Evolutionary conservation across 2,888 invertebrate species (phyloP).

Genomic region (Trichopria drosophilae): DNA sequence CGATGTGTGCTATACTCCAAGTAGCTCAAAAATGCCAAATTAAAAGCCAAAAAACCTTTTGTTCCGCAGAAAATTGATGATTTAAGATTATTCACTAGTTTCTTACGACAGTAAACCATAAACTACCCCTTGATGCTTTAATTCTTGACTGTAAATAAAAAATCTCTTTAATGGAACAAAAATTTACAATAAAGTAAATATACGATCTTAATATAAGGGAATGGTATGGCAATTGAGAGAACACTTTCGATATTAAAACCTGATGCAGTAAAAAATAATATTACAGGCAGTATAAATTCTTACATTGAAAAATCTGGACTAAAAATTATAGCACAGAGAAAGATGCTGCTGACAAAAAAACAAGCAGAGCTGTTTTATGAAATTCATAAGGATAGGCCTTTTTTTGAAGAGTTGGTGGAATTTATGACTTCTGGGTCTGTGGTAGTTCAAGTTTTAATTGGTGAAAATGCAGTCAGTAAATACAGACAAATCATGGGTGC

Average conservation of each 20-base stretch:
- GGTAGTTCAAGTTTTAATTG: constrained; percentile 23
- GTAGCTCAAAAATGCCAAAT: constrained; percentile 15
- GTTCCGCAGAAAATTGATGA: constrained; percentile 17
- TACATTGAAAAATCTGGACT: constrained; percentile 20
- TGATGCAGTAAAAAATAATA: constrained; percentile 23
- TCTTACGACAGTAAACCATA: constrained; percentile 12
- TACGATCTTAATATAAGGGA: constrained; percentile 22
- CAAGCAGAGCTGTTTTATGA: constrained; percentile 25
- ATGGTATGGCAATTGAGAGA: constrained; percentile 22
- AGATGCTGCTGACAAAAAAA: constrained; percentile 24
- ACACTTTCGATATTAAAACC: constrained; percentile 27
- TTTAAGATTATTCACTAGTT: constrained; percentile 9
- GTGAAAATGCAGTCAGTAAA: constrained; percentile 23
- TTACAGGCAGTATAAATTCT: constrained; percentile 23
- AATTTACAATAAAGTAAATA: constrained; percentile 25
- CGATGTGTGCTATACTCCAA: constrained; percentile 10
- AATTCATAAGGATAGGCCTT: constrained; percentile 23
- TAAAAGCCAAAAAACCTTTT: constrained; percentile 15
- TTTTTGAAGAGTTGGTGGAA: constrained; percentile 25
- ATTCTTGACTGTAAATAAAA: constrained; percentile 16
- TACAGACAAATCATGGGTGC: constrained; percentile 23
- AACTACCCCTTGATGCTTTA: constrained; percentile 8
- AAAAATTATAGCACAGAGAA: constrained; percentile 23
- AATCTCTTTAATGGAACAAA: constrained; percentile 15
- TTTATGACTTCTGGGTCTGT: constrained; percentile 17